A percentile compares a stretch with the other conserved stretches of the same genome.
Conservation (phyloP, 1,140 invertebrate genomes). For the Vanessa tameamea region DNA sequence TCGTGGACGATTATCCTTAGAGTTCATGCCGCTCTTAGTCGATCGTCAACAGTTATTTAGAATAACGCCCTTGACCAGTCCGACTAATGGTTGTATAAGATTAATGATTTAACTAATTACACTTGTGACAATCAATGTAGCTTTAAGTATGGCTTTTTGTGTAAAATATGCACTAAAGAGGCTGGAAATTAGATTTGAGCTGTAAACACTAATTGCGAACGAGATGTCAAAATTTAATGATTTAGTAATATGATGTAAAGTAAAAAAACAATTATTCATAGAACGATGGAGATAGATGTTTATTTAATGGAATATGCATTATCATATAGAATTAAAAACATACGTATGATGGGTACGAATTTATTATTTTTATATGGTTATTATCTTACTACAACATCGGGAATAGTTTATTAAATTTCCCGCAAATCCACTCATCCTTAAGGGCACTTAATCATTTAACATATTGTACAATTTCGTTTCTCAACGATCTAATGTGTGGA, state of each 20-base stretch:
- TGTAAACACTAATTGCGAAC: constrained; percentile 8
- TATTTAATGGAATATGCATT: not conserved
- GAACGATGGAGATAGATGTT: too few species aligned
- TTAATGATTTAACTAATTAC: constrained; percentile 76
- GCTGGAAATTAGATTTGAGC: constrained; percentile 9
- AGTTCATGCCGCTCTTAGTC: constrained; percentile 31
- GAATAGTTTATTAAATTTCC: too few species aligned
- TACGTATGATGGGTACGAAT: too few species aligned
- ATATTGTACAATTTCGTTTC: too few species aligned
- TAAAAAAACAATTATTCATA: too few species aligned
- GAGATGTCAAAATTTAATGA: constrained; percentile 22
- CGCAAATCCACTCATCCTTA: too few species aligned
- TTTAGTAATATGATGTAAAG: not conserved
- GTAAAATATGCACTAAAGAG: constrained; percentile 30
- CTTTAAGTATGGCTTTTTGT: constrained; percentile 43
- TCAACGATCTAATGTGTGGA: too few species aligned
- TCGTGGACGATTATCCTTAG: constrained; percentile 6
- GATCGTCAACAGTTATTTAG: constrained; percentile 63
- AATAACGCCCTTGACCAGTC: constrained; percentile 65
- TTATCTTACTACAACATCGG: too few species aligned
- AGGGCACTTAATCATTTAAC: too few species aligned
- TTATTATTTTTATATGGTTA: too few species aligned
- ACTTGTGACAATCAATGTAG: constrained; percentile 66
- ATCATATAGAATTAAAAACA: not conserved
- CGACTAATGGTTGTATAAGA: constrained; percentile 64